Evolutionary conservation across 2,113 vertebrate species (phyloP), one percentile per base, ranked within the genome.

Genomic region (Hippoglossus stenolepis): DNA sequence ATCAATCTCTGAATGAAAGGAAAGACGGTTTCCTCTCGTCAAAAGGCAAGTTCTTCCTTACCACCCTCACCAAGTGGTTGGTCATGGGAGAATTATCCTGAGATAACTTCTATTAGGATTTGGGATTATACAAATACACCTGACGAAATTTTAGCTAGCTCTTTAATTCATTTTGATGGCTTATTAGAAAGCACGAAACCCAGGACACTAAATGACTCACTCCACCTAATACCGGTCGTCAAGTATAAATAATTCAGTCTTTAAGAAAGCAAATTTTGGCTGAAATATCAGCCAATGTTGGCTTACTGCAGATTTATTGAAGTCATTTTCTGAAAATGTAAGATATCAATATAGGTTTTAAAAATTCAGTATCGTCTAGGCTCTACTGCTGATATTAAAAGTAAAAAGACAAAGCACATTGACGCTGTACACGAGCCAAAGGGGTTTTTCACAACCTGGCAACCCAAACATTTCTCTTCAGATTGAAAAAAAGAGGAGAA

Each of bases 1-100:
- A 75, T 83, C 31, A 58, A 62, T 57, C 57, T 40, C 51, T 66
- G 73, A 86, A 85, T 74, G 86, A 79, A 75, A 82, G 67, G 51
- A 28, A 11, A 60, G 64, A 68, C 35, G 43, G 54, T 14, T 20
- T 38, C 20, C 20, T 49, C 17, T 24, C 2, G 21, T 65, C n/a
- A 15, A 45, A 64, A 28, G 6, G 5, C 4, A 49, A 23, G 40
- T 65, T 24, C 23, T 24, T 63, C 35, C 59, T 61, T 2, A 1
- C 31, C 18, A 5, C 59, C 12, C 20, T 62, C 60, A 14, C 31
- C 31, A 40, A n/a, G 35, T 38, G 20, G 31, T 62, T 3, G 4
- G 20, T 13, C 35, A 12, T 38, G 11, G 11, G 23, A 13, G 13
- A 57, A 14, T 20, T 24, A n/a, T 10, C 56, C 21, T 11, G 11